Evolutionary conservation across 1,140 invertebrate species (phyloP).

Genomic region (Coptotermes formosanus): DNA sequence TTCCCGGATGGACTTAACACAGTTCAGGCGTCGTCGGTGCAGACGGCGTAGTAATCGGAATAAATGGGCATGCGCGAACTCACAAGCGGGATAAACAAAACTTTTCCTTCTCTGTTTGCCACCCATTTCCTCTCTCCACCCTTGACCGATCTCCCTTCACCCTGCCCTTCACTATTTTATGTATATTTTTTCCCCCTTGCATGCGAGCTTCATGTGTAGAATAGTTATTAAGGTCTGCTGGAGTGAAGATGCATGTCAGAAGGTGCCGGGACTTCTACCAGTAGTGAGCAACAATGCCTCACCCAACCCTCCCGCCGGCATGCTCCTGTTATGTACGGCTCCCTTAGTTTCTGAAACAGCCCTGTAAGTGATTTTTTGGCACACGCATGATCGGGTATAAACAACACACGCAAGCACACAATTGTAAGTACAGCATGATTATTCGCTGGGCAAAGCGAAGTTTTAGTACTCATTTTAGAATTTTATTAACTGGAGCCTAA

Average conservation of each 20-base stretch:
- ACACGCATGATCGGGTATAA: neutral
- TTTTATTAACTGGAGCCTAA: too few relatives aligned
- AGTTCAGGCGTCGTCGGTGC: neutral
- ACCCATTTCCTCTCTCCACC: conserved; percentile 24
- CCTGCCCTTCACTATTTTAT: conserved; percentile 12
- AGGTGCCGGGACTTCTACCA: neutral
- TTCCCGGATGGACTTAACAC: neutral
- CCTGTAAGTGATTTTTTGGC: neutral
- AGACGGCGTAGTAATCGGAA: neutral
- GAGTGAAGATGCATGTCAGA: neutral
- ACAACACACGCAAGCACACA: too few relatives aligned
- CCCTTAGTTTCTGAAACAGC: neutral
- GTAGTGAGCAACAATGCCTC: neutral
- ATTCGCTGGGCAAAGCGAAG: too few relatives aligned
- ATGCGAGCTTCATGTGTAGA: neutral
- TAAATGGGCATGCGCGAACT: neutral
- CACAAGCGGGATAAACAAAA: conserved; percentile 12
- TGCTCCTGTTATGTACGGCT: too few relatives aligned
- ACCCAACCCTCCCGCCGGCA: neutral
- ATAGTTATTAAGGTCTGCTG: neutral
- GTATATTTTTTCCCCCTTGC: conserved; percentile 2
- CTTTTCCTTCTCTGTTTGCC: neutral
- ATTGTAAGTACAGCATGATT: neutral
- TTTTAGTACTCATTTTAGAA: too few relatives aligned
- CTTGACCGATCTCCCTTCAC: conserved; percentile 26